These are phyloP conservation scores for Scomber colias DNA, from an alignment of 2,113 vertebrate genomes.

Conservation along the genomic window DNA sequence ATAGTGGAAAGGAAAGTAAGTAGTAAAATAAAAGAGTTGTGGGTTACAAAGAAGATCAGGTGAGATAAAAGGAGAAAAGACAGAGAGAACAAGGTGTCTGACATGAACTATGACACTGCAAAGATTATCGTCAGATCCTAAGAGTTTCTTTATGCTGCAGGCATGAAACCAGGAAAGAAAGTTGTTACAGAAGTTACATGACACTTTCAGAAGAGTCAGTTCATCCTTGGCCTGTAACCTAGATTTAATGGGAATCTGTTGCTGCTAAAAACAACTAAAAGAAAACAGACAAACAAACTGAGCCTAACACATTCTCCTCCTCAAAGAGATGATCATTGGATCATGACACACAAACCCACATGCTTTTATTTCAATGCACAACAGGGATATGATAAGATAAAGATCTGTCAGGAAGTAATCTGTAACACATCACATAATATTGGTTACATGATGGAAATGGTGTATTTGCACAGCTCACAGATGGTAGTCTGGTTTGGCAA, in stretches of 20 bases:
- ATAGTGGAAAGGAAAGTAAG: slow-evolving; percentile 21
- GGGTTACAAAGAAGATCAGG: slow-evolving; percentile 27
- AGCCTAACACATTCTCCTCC: background rate
- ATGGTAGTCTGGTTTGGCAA: slow-evolving; percentile 15
- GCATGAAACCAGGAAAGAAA: background rate
- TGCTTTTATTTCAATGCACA: background rate
- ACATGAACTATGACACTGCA: slow-evolving; percentile 15
- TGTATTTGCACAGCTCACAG: slow-evolving; percentile 29
- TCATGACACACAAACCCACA: background rate
- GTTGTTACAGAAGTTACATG: background rate
- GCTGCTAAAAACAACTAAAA: background rate
- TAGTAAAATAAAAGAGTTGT: slow-evolving; percentile 28
- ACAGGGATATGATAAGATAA: background rate
- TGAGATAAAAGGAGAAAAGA: slow-evolving; percentile 32
- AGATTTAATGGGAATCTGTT: background rate
- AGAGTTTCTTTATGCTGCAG: slow-evolving; percentile 8
- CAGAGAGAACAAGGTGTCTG: slow-evolving; percentile 35
- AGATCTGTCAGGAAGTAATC: slow-evolving; percentile 1
- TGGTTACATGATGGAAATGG: slow-evolving; percentile 2
- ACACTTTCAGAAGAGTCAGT: background rate
- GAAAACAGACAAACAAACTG: background rate
- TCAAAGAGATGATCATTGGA: background rate
- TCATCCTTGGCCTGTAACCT: background rate
- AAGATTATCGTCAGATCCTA: slow-evolving; percentile 15
- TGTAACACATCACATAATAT: slow-evolving; percentile 6